Percentiles rank a stretch among this genome's conserved stretches.
phyloP scores from a whole-genome alignment of 2,888 invertebrate genomes.

The Archips xylosteana region DNA sequence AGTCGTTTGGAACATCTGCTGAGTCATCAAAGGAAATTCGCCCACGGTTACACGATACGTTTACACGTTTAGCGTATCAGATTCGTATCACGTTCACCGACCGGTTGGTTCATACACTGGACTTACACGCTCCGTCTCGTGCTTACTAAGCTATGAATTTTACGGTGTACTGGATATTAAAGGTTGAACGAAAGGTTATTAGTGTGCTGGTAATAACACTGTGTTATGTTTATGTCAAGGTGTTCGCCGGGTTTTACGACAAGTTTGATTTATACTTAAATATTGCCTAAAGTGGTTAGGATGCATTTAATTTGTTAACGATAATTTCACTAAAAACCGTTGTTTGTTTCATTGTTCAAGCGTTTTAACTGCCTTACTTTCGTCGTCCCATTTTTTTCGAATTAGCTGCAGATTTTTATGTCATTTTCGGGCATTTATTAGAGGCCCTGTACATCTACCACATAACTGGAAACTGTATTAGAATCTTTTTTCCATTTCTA shows the following conservation, averaged over 20 bases:
- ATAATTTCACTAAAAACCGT: too few relatives aligned
- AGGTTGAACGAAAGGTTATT: slow-evolving; percentile 36
- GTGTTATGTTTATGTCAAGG: neutral
- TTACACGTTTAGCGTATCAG: neutral
- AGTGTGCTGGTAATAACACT: slow-evolving; percentile 20
- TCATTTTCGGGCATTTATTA: too few relatives aligned
- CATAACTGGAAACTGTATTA: too few relatives aligned
- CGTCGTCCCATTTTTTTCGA: too few relatives aligned
- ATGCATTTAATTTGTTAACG: neutral
- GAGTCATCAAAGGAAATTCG: slow-evolving; percentile 8
- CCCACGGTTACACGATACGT: slow-evolving; percentile 7
- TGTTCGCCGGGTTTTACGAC: neutral
- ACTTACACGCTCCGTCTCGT: slow-evolving; percentile 37
- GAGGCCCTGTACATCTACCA: too few relatives aligned
- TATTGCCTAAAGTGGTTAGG: neutral
- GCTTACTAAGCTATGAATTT: slow-evolving; percentile 42
- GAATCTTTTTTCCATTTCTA: too few relatives aligned
- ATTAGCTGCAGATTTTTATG: too few relatives aligned
- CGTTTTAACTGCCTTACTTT: too few relatives aligned
- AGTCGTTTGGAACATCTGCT: neutral
- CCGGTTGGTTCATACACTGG: slow-evolving; percentile 28
- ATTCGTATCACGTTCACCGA: slow-evolving; percentile 12
- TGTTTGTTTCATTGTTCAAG: too few relatives aligned
- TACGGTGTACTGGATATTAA: slow-evolving; percentile 34
- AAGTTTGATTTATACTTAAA: neutral